Conservation (phyloP, 2,113 vertebrate species). For the Mus spicilegus region DNA sequence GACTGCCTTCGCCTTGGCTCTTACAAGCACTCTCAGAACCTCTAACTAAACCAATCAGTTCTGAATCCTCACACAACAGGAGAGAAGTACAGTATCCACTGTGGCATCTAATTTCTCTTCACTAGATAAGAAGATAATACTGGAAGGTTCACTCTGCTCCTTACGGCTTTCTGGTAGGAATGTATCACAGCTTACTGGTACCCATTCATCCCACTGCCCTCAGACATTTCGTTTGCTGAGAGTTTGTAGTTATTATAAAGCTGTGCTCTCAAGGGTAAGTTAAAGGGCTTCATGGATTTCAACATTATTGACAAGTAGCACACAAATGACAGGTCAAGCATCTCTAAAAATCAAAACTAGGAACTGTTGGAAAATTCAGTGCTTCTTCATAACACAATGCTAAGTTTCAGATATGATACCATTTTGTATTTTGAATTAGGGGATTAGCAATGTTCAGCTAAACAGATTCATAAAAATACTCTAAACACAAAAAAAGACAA, state of each 20-base stretch:
- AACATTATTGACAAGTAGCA: not conserved
- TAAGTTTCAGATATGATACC: not conserved
- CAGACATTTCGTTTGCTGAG: not conserved
- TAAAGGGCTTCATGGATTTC: not conserved
- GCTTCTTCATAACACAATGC: not conserved
- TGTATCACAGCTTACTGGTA: slow-evolving; percentile 9
- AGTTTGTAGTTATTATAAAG: slow-evolving; percentile 42
- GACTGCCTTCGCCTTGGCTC: not conserved
- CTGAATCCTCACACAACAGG: not conserved
- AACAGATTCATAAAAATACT: not conserved
- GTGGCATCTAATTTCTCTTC: slow-evolving; percentile 20
- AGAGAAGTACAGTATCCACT: not conserved
- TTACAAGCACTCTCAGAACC: not conserved
- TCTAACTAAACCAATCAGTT: not conserved
- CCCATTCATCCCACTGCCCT: not conserved
- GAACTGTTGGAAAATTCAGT: not conserved
- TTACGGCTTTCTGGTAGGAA: slow-evolving; percentile 2
- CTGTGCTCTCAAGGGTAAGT: not conserved
- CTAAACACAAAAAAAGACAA: not conserved
- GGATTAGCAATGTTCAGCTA: not conserved
- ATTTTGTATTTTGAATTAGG: not conserved
- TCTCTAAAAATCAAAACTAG: not conserved
- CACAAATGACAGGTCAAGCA: not conserved
- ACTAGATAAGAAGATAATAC: not conserved
- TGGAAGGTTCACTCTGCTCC: slow-evolving; percentile 38